These are phyloP conservation scores for Trachythela sp. DNA, from an alignment of 64 coral and sea anemone species.

Conservation along the genomic window DNA sequence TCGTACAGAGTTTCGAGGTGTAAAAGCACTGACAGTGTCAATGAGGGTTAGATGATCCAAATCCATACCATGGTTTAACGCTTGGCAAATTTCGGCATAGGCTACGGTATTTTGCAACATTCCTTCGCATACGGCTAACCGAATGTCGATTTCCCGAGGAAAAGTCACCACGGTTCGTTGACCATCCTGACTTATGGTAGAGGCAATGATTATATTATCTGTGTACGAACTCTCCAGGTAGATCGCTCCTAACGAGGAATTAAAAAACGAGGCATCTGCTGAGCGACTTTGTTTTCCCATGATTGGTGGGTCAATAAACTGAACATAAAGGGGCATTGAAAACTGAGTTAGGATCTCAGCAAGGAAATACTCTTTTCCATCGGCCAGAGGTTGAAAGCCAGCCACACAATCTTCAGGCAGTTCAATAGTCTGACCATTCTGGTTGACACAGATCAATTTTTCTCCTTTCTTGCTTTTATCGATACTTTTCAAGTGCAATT, in stretches of 20 bases:
- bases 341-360: not conserved
- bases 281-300: not conserved
- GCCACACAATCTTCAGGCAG: not conserved
- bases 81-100: not conserved
- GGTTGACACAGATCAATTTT: not conserved
- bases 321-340: not conserved
- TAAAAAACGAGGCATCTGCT: not conserved
- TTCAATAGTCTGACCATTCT: not conserved
- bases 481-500: not conserved
- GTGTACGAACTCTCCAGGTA: not conserved
- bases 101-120: not conserved
- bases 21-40: not conserved
- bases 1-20: not conserved
- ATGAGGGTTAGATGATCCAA: not conserved
- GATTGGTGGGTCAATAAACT: not conserved
- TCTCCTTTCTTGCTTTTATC: not conserved
- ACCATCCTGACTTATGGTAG: not conserved
- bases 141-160: not conserved
- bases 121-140: not conserved
- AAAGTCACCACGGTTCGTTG: not conserved
- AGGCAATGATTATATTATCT: not conserved
- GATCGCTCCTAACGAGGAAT: not conserved
- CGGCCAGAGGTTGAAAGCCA: conserved; percentile 2
- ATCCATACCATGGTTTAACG: not conserved
- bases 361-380: conserved; percentile 13